Base-by-base conservation (phyloP, 2,113 vertebrate genomes). In the Rattus rattus region DNA sequence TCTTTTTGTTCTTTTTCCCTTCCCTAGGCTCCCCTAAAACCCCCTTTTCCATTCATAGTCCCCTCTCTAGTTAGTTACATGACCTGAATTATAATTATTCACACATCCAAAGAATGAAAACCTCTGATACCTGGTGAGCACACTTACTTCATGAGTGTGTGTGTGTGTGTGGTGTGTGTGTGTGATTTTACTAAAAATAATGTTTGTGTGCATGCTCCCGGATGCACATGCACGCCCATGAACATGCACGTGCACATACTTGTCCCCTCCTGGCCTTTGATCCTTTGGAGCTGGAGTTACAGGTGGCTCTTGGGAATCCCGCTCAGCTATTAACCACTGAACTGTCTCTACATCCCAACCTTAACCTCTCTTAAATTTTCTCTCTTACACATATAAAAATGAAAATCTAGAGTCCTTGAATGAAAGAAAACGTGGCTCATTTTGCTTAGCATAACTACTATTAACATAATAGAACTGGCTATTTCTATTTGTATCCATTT, bases 191-290 rank as follows among this genome's bases (percentile, higher is more conserved):
- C 43, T 43, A 17, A 79, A 79, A 79, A 79, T 52, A 19, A 17
- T 52, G 19, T 28, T 33, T 79, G 47, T 52, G 28, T 79, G 26
- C 52, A 47, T 77, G 26, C 63, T 65, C 63, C 28, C 3, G 2
- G 63, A 12, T n/a, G 49, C 20, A 81, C 2, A 0, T 59, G 30
- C 5, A 12, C 33, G 13, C 33, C 16, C 13, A 22, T 2, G 8
- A 3, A 2, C 77, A 79, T 33, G 76, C 28, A 33, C 49, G 7
- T 10, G 2, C 28, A 69, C 28, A 54, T 54, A 7, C 49, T 79
- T 33, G 7, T 28, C 14, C 28, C 33, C 76, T 33, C 30, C 16
- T 54, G 49, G 30, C 7, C 30, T 54, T 79, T 28, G 76, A 33
- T 79, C 30, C 47, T 79, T 79, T 33, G 76, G 49, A 79, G 30